A percentile compares a stretch with the other conserved stretches of the same genome.
phyloP scores from a whole-genome alignment of 2,888 invertebrate species.

The Dastarcus helophoroides region DNA sequence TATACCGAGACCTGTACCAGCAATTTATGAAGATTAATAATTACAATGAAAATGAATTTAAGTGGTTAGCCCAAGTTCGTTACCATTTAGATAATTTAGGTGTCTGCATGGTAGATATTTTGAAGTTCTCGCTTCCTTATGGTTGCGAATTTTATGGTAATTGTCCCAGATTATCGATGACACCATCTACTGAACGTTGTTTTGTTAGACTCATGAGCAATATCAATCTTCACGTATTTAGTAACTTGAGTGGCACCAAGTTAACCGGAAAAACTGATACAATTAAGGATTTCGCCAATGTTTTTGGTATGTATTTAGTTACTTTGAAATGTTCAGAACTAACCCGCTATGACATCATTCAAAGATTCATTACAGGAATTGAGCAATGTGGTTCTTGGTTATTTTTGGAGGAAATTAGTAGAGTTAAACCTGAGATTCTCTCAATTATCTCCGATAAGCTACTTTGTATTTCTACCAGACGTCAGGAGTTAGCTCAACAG shows the following conservation, averaged over 20 bases:
- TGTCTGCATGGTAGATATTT: slow-evolving; percentile 52
- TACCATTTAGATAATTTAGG: slow-evolving; percentile 49
- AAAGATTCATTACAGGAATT: slow-evolving; percentile 67
- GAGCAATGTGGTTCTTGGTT: slow-evolving; percentile 73
- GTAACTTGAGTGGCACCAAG: slow-evolving; percentile 65
- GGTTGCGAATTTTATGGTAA: slow-evolving; percentile 30
- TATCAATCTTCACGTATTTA: slow-evolving; percentile 64
- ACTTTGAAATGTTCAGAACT: slow-evolving; percentile 74
- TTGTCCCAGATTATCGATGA: slow-evolving; percentile 40
- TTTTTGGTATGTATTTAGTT: slow-evolving; percentile 73
- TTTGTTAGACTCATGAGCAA: slow-evolving; percentile 70
- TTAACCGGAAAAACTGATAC: slow-evolving; percentile 80
- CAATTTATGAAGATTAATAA: no score
- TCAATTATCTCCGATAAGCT: slow-evolving; percentile 54
- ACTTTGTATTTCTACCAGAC: no score
- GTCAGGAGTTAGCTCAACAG: no score
- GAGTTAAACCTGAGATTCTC: slow-evolving; percentile 64
- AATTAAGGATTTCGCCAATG: slow-evolving; percentile 80
- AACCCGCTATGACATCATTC: slow-evolving; percentile 70
- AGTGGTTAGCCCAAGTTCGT: slow-evolving; percentile 65
- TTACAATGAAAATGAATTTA: no score
- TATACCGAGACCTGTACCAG: no score
- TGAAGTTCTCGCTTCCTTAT: slow-evolving; percentile 60
- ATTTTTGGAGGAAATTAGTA: slow-evolving; percentile 73
- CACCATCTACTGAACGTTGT: slow-evolving; percentile 61